Evolutionary conservation across 37 sponge, comb jelly and placozoan genomes (phyloP).

Genomic region (Bolinopsis microptera): DNA sequence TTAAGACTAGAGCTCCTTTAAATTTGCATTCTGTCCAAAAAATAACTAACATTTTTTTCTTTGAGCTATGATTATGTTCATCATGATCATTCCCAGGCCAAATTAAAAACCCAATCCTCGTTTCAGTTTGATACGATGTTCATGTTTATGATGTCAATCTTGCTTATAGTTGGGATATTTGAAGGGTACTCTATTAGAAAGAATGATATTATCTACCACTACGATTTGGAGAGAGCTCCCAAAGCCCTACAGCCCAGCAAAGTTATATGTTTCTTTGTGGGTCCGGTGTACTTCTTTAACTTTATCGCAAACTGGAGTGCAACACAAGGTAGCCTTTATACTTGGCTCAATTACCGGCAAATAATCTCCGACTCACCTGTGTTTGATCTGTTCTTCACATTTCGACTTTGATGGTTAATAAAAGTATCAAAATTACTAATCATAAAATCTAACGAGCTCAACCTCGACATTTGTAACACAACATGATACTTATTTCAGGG

Average conservation of each 20-base stretch:
- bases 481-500: neutral
- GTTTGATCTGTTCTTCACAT: neutral
- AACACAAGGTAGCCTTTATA: conserved; percentile 3
- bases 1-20: too few species aligned
- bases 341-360: too few species aligned
- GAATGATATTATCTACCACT: neutral
- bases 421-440: too few species aligned
- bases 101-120: too few species aligned
- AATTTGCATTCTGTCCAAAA: too few species aligned
- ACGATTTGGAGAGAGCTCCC: neutral
- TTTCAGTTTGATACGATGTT: conserved; percentile 42
- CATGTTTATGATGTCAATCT: conserved; percentile 13
- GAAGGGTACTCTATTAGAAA: conserved; percentile 3
- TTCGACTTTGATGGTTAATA: neutral
- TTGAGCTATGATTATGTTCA: too few species aligned
- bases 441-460: neutral
- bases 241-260: conserved; percentile 1
- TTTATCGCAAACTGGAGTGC: neutral
- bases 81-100: too few species aligned
- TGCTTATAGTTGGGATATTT: neutral
- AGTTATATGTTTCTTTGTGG: neutral
- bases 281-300: conserved; percentile 18
- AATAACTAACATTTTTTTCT: too few species aligned
- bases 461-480: neutral
- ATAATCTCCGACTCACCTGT: neutral